A percentile compares a stretch with the other conserved stretches of the same genome.
Conservation (phyloP, 2,888 invertebrate genomes). For the Aethes cnicana region DNA sequence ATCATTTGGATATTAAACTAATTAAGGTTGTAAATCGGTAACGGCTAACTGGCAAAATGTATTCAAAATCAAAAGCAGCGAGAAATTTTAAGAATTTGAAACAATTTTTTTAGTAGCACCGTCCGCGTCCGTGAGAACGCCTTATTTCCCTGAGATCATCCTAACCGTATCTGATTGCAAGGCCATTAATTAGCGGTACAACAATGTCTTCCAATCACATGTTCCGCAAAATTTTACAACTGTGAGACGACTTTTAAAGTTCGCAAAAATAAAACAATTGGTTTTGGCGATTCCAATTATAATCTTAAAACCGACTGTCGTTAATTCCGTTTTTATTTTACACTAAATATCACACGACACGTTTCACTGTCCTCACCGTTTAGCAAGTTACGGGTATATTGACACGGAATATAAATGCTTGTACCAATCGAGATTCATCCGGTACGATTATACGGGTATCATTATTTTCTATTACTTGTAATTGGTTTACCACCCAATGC, state of each 20-base stretch:
- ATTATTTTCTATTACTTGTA: slow-evolving; percentile 25
- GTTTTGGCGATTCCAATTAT: too few species aligned
- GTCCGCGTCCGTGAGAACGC: slow-evolving; percentile 27
- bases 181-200: slow-evolving; percentile 17
- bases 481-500: slow-evolving; percentile 30
- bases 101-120: not conserved
- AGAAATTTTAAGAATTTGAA: slow-evolving; percentile 25
- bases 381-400: too few species aligned
- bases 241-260: slow-evolving; percentile 1
- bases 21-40: slow-evolving; percentile 20
- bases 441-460: slow-evolving; percentile 7
- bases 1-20: slow-evolving; percentile 24
- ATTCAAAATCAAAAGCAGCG: slow-evolving; percentile 24
- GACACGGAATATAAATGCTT: not conserved
- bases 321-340: too few species aligned
- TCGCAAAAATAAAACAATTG: not conserved
- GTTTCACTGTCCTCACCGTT: too few species aligned
- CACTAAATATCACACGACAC: too few species aligned
- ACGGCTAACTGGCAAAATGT: slow-evolving; percentile 3
- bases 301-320: too few species aligned
- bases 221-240: slow-evolving; percentile 7
- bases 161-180: slow-evolving; percentile 6
- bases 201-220: slow-evolving; percentile 1
- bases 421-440: slow-evolving; percentile 1
- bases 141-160: slow-evolving; percentile 19